These are phyloP conservation scores for Holocentrus rufus DNA, from an alignment of 2,797 vertebrate genomes.

Conservation along the genomic window DNA sequence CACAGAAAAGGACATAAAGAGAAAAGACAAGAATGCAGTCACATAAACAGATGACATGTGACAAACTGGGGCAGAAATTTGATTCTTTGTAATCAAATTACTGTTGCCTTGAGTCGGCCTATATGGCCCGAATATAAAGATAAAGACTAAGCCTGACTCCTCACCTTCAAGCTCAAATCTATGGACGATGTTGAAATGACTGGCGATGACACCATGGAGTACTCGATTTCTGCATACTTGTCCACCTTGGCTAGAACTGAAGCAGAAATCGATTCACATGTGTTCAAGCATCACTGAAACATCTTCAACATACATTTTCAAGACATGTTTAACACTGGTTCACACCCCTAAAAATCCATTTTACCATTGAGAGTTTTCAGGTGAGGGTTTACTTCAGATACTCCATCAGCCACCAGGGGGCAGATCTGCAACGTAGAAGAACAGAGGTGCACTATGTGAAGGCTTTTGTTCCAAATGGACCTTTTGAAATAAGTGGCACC, in stretches of 20 bases:
- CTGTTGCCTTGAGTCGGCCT: background rate
- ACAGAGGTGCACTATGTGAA: background rate
- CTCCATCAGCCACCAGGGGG: constrained; percentile 69
- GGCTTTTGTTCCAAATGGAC: background rate
- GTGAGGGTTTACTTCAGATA: constrained; percentile 75
- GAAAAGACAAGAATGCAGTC: background rate
- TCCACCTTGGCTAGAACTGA: constrained; percentile 81
- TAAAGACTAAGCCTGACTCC: background rate
- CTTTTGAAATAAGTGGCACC: background rate
- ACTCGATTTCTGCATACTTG: constrained; percentile 81
- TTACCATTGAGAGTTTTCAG: constrained; percentile 83
- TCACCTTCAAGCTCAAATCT: constrained; percentile 80
- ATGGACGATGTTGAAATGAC: constrained; percentile 66
- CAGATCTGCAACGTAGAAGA: constrained; percentile 78
- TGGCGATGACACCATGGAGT: constrained; percentile 80
- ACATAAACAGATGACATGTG: background rate
- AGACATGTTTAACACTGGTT: background rate
- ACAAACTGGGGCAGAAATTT: background rate
- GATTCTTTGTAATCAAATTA: background rate
- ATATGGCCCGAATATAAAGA: background rate
- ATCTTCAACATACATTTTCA: background rate
- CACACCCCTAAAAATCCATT: background rate
- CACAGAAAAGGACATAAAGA: constrained; percentile 2
- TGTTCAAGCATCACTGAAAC: constrained; percentile 12
- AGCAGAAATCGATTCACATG: constrained; percentile 5